phyloP scores from a whole-genome alignment of 2,797 vertebrate genomes.

The Fistularia tabacaria region DNA sequence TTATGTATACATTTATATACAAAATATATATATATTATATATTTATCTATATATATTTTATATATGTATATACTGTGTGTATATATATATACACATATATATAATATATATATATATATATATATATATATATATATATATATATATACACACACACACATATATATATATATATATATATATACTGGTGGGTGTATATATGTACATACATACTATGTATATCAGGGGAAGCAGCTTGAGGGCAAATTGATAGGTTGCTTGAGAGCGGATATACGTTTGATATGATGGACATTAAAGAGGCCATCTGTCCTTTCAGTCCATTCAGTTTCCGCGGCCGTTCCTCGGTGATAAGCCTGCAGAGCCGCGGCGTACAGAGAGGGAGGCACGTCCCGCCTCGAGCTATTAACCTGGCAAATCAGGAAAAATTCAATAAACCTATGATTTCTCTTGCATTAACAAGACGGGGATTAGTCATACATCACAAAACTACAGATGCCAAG shows the following conservation, averaged over 20 bases:
- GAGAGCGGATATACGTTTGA: not conserved
- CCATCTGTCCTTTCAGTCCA: slow-evolving; percentile 34
- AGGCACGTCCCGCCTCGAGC: slow-evolving; percentile 21
- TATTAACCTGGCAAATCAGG: slow-evolving; percentile 11
- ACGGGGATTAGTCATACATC: slow-evolving; percentile 7
- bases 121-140: too few relatives aligned
- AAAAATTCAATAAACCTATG: slow-evolving; percentile 15
- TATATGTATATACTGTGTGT: too few relatives aligned
- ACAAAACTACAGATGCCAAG: slow-evolving; percentile 9
- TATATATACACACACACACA: too few relatives aligned
- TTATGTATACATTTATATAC: too few relatives aligned
- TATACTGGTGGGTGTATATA: too few relatives aligned
- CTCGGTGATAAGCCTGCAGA: slow-evolving; percentile 18
- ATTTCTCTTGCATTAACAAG: slow-evolving; percentile 22
- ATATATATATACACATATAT: too few relatives aligned
- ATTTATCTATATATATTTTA: too few relatives aligned
- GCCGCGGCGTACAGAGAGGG: not conserved
- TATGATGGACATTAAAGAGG: slow-evolving; percentile 20
- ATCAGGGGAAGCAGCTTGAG: slow-evolving; percentile 9
- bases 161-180: too few relatives aligned
- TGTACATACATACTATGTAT: not conserved
- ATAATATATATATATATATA: too few relatives aligned
- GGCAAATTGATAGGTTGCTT: slow-evolving; percentile 3
- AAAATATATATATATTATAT: too few relatives aligned
- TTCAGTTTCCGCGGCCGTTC: slow-evolving; percentile 29